Evolutionary conservation across 2,797 vertebrate species (phyloP).

Genomic region (Cryptoblepharus egeriae): DNA sequence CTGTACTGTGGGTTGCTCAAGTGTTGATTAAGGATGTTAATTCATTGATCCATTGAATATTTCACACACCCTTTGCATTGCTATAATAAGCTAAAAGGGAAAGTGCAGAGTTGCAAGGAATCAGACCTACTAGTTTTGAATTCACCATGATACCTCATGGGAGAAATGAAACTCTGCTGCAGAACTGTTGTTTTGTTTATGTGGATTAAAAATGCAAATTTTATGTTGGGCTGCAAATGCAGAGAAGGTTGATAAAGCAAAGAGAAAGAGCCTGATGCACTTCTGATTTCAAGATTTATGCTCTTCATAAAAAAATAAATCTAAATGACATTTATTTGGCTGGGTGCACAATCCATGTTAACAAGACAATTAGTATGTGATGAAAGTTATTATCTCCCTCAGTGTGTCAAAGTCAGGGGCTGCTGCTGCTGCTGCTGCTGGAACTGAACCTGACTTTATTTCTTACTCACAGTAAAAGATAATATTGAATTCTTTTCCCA

Average conservation of each 20-base stretch:
- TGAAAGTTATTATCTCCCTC: conserved; percentile 72
- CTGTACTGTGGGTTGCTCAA: neutral
- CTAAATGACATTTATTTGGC: conserved; percentile 72
- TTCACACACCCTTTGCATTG: neutral
- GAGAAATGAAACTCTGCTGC: conserved; percentile 49
- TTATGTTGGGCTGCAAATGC: conserved; percentile 50
- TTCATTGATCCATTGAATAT: neutral
- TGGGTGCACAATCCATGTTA: conserved; percentile 75
- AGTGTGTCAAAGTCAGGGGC: conserved; percentile 53
- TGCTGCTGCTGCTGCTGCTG: conserved; percentile 26
- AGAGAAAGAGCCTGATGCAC: conserved; percentile 44
- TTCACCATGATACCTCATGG: conserved; percentile 49
- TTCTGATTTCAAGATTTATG: conserved; percentile 68
- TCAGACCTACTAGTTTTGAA: conserved; percentile 31
- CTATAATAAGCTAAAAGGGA: neutral
- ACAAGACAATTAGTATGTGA: conserved; percentile 77
- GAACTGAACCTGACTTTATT: conserved; percentile 61
- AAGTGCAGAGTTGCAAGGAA: conserved; percentile 23
- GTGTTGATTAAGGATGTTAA: neutral
- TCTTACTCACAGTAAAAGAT: conserved; percentile 55
- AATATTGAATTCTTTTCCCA: conserved; percentile 71
- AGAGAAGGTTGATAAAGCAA: conserved; percentile 39
- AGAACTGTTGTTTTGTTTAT: conserved; percentile 55
- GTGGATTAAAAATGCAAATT: conserved; percentile 64
- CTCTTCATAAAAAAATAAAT: conserved; percentile 50